phyloP scores from a whole-genome alignment of 2,888 invertebrate genomes.

The Drosophila imparisetae region DNA sequence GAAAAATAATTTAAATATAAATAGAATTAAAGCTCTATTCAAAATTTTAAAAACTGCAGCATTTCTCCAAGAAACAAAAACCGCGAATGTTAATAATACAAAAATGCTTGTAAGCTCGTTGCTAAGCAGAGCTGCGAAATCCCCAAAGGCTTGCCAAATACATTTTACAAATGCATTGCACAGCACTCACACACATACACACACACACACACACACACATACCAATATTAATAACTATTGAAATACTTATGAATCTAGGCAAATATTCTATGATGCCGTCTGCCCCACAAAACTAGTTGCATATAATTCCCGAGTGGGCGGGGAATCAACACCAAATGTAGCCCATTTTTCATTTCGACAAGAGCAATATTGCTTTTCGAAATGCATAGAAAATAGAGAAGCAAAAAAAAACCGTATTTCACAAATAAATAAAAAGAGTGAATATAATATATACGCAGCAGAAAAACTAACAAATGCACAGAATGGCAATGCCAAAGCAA shows the following conservation, averaged over 20 bases:
- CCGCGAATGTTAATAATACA: background rate
- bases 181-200: slow-evolving; percentile 5
- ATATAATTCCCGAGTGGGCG: slow-evolving; percentile 40
- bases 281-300: slow-evolving; percentile 38
- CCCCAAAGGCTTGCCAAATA: background rate
- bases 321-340: slow-evolving; percentile 46
- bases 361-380: slow-evolving; percentile 75
- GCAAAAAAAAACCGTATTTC: slow-evolving; percentile 41
- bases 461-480: slow-evolving; percentile 63
- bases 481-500: slow-evolving; percentile 40
- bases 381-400: slow-evolving; percentile 47
- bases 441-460: slow-evolving; percentile 68
- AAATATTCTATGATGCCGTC: slow-evolving; percentile 56
- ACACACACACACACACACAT: background rate
- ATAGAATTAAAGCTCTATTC: background rate
- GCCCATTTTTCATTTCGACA: slow-evolving; percentile 74
- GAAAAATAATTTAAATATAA: background rate
- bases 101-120: background rate
- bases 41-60: too few species aligned
- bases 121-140: background rate
- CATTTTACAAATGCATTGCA: slow-evolving; percentile 20
- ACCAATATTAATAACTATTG: slow-evolving; percentile 59
- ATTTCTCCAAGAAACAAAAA: background rate
- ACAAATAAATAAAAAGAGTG: slow-evolving; percentile 64
- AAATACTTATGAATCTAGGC: slow-evolving; percentile 63